phyloP scores from a whole-genome alignment of 2,797 vertebrate species.

The Amniataba percoides region DNA sequence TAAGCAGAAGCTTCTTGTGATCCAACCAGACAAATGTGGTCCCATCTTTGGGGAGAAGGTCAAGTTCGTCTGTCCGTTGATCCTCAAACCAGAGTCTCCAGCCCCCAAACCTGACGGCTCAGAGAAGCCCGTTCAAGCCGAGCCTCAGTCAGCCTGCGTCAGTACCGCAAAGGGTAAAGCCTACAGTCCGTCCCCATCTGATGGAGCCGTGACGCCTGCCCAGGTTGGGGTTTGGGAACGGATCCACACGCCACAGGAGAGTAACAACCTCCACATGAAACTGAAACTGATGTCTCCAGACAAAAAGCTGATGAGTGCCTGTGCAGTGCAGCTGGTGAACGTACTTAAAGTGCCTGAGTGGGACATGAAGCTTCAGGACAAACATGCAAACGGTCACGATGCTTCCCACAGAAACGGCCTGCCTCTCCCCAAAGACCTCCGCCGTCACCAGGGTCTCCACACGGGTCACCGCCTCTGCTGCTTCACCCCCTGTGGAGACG shows the following conservation, averaged over 20 bases:
- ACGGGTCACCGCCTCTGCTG: conserved; percentile 81
- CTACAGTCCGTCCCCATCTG: conserved; percentile 59
- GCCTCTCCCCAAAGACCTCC: conserved; percentile 76
- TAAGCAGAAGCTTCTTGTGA: conserved; percentile 51
- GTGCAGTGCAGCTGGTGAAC: conserved; percentile 81
- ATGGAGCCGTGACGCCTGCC: conserved; percentile 57
- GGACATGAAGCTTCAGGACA: neutral
- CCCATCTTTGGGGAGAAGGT: conserved; percentile 16
- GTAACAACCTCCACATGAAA: conserved; percentile 64
- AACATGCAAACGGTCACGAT: neutral
- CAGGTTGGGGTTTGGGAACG: conserved; percentile 59
- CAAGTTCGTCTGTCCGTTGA: conserved; percentile 70
- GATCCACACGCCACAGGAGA: conserved; percentile 39
- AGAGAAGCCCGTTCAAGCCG: conserved; percentile 38
- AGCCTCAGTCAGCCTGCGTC: conserved; percentile 67
- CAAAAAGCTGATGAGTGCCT: conserved; percentile 70
- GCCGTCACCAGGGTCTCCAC: conserved; percentile 72
- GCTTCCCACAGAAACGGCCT: neutral
- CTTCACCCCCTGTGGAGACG: conserved; percentile 68
- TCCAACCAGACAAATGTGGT: conserved; percentile 40
- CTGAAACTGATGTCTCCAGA: conserved; percentile 69
- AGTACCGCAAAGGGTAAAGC: conserved; percentile 65
- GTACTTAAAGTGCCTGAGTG: conserved; percentile 52
- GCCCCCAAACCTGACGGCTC: conserved; percentile 15
- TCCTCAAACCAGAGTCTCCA: conserved; percentile 51